Evolutionary conservation across 2,797 vertebrate genomes (phyloP).

Genomic region (Australoheros facetus): DNA sequence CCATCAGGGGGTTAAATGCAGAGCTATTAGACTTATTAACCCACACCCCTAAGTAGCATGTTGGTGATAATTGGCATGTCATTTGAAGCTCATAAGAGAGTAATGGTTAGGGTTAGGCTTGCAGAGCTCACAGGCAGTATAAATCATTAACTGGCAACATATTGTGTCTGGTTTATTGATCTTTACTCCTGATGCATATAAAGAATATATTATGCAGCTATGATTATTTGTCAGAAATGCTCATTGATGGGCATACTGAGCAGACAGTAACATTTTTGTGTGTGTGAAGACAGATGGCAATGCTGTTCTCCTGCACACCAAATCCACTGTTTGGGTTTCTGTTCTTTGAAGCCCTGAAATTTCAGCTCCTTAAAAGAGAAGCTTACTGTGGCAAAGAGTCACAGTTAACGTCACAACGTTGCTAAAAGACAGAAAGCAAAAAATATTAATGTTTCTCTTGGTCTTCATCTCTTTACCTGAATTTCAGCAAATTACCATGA

Average conservation of each 20-base stretch:
- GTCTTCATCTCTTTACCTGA: background rate
- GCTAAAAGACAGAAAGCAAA: background rate
- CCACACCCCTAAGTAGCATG: constrained; percentile 6
- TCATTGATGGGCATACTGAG: background rate
- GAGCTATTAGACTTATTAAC: constrained; percentile 56
- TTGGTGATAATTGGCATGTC: background rate
- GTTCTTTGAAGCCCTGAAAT: background rate
- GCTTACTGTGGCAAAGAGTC: background rate
- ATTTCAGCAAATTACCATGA: background rate
- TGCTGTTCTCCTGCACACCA: background rate
- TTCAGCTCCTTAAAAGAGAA: constrained; percentile 3
- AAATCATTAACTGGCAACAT: background rate
- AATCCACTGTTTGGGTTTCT: background rate
- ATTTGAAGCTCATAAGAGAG: background rate
- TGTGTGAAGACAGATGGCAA: background rate
- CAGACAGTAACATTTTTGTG: background rate
- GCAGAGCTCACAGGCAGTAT: background rate
- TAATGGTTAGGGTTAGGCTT: background rate
- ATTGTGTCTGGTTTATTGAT: background rate
- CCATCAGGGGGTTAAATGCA: constrained; percentile 29
- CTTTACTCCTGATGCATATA: background rate
- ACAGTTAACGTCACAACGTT: background rate
- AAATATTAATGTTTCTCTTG: background rate
- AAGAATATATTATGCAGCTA: background rate
- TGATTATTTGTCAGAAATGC: background rate